Conservation (phyloP, 2,888 invertebrate species). For the Prosopocoilus inquinatus region DNA sequence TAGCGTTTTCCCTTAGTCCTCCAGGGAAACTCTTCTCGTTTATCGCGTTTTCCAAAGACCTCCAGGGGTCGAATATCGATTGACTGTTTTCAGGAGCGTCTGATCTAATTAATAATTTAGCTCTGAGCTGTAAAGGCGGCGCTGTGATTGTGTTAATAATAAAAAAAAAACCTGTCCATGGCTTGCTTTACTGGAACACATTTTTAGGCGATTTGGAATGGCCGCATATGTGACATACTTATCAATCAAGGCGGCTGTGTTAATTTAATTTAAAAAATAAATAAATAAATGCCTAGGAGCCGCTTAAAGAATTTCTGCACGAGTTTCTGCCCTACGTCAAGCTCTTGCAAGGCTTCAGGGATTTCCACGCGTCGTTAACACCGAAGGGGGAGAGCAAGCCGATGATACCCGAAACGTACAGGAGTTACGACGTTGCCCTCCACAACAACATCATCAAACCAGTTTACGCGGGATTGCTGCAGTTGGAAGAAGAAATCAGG, state of each 20-base stretch:
- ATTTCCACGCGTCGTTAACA: slow-evolving; percentile 33
- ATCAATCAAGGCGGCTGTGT: too few species aligned
- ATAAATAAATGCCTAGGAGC: slow-evolving; percentile 20
- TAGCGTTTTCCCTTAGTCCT: too few species aligned
- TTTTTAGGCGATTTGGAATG: neutral
- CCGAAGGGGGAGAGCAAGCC: slow-evolving; percentile 10
- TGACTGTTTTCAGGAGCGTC: too few species aligned
- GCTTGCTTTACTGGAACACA: neutral
- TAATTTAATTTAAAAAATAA: neutral
- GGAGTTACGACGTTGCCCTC: slow-evolving; percentile 38
- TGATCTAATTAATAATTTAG: too few species aligned
- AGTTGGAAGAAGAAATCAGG: slow-evolving; percentile 39
- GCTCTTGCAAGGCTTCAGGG: slow-evolving; percentile 39
- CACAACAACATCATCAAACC: slow-evolving; percentile 36
- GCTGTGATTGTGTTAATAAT: too few species aligned
- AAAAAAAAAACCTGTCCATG: too few species aligned
- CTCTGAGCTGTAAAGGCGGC: too few species aligned
- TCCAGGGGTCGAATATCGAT: too few species aligned
- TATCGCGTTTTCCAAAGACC: too few species aligned
- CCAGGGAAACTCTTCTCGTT: too few species aligned
- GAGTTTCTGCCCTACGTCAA: slow-evolving; percentile 43
- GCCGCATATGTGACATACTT: too few species aligned
- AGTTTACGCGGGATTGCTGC: slow-evolving; percentile 34
- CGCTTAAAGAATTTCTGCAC: slow-evolving; percentile 33
- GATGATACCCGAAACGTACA: slow-evolving; percentile 37